Percentiles rank a stretch among this genome's conserved stretches.
Evolutionary conservation across 2,797 vertebrate genomes (phyloP).

Genomic region (Neomorphus geoffroyi): DNA sequence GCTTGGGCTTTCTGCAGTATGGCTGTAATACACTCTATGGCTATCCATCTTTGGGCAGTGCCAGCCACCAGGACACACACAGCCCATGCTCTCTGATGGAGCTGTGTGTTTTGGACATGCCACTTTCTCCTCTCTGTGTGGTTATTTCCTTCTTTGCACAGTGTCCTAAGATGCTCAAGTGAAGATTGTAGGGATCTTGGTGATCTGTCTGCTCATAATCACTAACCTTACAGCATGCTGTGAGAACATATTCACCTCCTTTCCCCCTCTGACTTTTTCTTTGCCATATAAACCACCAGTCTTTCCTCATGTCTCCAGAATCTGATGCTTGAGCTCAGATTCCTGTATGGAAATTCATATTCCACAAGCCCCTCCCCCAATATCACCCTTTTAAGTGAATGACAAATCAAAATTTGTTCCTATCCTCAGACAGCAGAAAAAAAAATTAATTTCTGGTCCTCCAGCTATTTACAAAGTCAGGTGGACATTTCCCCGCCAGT

Average conservation of each 20-base stretch:
- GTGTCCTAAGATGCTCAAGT: not conserved
- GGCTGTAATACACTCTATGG: not conserved
- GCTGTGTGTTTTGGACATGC: not conserved
- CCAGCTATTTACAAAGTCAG: not conserved
- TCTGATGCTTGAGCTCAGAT: not conserved
- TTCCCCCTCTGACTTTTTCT: not conserved
- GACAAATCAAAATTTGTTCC: not conserved
- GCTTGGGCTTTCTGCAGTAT: not conserved
- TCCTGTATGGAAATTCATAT: not conserved
- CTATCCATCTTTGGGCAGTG: not conserved
- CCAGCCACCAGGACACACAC: not conserved
- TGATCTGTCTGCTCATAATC: not conserved
- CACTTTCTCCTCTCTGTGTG: not conserved
- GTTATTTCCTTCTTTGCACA: not conserved
- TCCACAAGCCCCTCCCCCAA: not conserved
- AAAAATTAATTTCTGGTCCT: not conserved
- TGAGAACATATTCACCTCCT: not conserved
- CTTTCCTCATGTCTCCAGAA: not conserved
- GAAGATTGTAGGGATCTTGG: not conserved
- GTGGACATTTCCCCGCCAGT: not conserved
- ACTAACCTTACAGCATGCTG: not conserved
- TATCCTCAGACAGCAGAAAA: not conserved
- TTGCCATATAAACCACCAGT: not conserved
- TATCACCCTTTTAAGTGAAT: not conserved
- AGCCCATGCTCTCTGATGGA: accelerated